Evolutionary conservation across 2,797 vertebrate genomes (phyloP).

Genomic region (Poliocrania exsul): DNA sequence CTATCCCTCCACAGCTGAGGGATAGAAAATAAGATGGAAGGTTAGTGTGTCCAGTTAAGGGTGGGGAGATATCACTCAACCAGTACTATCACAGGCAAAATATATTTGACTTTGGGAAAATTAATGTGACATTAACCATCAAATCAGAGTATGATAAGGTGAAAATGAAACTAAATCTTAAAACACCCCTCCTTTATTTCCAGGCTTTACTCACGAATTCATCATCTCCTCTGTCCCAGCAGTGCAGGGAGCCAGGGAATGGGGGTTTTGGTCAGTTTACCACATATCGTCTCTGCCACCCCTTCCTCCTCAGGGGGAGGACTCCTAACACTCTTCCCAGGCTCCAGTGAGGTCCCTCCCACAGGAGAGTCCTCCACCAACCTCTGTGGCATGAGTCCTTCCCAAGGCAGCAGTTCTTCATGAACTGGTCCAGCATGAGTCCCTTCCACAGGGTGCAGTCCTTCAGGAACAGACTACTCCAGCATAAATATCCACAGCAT

Average conservation of each 20-base stretch:
- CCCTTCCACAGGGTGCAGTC: neutral
- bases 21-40: neutral
- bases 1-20: neutral
- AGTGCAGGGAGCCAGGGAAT: neutral
- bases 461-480: neutral
- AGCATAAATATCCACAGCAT: neutral
- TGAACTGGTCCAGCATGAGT: no score
- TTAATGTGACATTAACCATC: neutral
- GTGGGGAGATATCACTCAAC: neutral
- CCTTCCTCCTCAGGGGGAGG: neutral
- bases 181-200: neutral
- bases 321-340: no score
- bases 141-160: neutral
- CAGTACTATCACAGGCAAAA: neutral
- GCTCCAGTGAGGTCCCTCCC: neutral
- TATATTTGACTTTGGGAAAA: neutral
- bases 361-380: neutral
- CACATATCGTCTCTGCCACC: neutral
- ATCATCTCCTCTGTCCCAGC: neutral
- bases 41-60: accelerated
- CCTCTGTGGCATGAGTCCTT: neutral
- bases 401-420: neutral
- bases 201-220: neutral
- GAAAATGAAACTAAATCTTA: neutral
- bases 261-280: neutral